phyloP scores from a whole-genome alignment of 2,888 invertebrate genomes.

The Eustalomyia histrio region DNA sequence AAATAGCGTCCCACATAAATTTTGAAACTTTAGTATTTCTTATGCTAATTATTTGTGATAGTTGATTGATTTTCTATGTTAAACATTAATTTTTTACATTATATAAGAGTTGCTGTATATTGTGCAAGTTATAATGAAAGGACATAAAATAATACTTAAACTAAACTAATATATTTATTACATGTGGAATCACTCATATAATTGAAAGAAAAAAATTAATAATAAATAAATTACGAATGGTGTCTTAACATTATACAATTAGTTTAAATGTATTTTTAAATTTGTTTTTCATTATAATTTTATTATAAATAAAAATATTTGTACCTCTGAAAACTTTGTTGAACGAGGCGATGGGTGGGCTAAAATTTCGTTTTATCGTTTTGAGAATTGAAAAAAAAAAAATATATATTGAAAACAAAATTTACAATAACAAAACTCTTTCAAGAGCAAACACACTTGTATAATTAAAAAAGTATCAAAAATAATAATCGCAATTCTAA shows the following conservation, averaged over 20 bases:
- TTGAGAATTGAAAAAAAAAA: not conserved
- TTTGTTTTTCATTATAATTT: not conserved
- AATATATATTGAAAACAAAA: not conserved
- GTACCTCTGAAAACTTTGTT: constrained; percentile 36
- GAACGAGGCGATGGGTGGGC: constrained; percentile 28
- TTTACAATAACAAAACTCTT: too few species aligned
- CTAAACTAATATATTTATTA: not conserved
- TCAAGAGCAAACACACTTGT: too few species aligned
- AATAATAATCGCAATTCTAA: not conserved
- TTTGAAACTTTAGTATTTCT: too few species aligned
- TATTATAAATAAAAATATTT: constrained; percentile 7
- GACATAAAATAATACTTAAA: too few species aligned
- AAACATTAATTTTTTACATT: too few species aligned
- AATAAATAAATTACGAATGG: not conserved
- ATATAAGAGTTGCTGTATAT: too few species aligned
- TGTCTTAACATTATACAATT: not conserved
- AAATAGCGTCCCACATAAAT: too few species aligned
- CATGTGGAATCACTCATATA: constrained; percentile 36
- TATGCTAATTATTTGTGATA: too few species aligned
- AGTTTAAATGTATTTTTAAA: not conserved
- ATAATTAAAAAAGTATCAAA: not conserved
- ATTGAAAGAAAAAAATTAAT: not conserved
- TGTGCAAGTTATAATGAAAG: too few species aligned
- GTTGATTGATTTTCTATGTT: too few species aligned
- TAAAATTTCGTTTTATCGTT: constrained; percentile 2